Percentiles rank a stretch among this genome's conserved stretches.
These are phyloP conservation scores for Epizoanthus ramosus DNA, from an alignment of 92 coral and sea anemone genomes.

Conservation along the genomic window DNA sequence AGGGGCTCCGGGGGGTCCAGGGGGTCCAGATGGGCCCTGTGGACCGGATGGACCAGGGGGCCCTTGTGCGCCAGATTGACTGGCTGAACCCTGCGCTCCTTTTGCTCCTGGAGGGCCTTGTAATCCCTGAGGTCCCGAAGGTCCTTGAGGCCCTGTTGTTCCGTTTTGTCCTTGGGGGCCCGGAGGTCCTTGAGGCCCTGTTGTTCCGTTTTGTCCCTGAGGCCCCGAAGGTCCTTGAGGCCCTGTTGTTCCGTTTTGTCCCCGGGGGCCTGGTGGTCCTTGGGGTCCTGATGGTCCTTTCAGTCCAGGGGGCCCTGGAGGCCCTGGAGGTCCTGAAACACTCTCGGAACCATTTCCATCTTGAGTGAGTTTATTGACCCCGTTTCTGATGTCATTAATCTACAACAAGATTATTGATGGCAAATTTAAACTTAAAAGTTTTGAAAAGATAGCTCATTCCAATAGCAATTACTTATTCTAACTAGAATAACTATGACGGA, in stretches of 20 bases:
- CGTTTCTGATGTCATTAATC: background rate
- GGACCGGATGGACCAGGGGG: conserved; percentile 33
- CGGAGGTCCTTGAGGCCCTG: conserved; percentile 10
- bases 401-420: background rate
- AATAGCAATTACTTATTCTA: too few relatives aligned
- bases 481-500: too few relatives aligned
- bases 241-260: conserved; percentile 39
- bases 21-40: conserved; percentile 12
- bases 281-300: background rate
- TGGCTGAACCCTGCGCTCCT: conserved; percentile 34
- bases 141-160: conserved; percentile 27
- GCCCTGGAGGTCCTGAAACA: background rate
- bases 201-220: background rate
- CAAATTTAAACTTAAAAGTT: background rate
- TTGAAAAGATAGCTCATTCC: too few relatives aligned
- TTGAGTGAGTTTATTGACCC: background rate
- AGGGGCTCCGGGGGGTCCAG: conserved; percentile 42
- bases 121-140: conserved; percentile 5
- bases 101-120: background rate
- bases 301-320: background rate
- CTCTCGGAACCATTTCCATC: background rate
- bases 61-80: conserved; percentile 39
- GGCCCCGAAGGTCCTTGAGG: conserved; percentile 36
- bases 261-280: conserved; percentile 32
- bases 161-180: conserved; percentile 39